Evolutionary conservation across 2,113 vertebrate species (phyloP), one percentile per base, ranked within the genome.

Genomic region (human): DNA sequence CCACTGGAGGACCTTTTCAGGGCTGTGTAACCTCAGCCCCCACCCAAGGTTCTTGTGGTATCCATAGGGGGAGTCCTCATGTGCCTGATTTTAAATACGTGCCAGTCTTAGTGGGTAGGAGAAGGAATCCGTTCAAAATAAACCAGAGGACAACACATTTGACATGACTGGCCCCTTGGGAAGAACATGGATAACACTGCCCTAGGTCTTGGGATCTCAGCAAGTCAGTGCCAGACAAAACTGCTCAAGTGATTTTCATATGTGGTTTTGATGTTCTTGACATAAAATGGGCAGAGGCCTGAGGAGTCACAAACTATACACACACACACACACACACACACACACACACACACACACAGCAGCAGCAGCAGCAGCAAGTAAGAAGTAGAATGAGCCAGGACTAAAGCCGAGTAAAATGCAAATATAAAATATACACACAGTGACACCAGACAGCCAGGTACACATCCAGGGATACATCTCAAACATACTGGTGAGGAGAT

Each of bases 241-340:
- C 70, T 59, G 32, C 55, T 12, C 3, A 57, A 12, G 14, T 32
- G 17, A 52, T 64, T 76, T 57, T 68, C 35, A 32, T 78, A 38
- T 73, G 57, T 64, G 32, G 59, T 57, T 90, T 83, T 23, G 45
- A 38, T 78, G 87, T 87, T 72, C 87, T 79, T 57, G 59, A 57
- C 1, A 40, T 66, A 43, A 64, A 16, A 52, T 23, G 17, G 66
- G 32, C 13, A 79, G 55, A 70, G 23, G 73, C 8, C 22, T 3
- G 5, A 35, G 40, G 66, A 92, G n/a, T 43, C 11, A 8, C 25
- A 17, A 66, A 50, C 64, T 22, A 0, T 17, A 25, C 27, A 45
- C n/a, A 38, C n/a, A n/a, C n/a, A n/a, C n/a, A n/a, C n/a, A n/a
- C 17, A 8, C 59, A 27, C 0, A 12, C 59, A 27, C 9, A 61